These are phyloP conservation scores for Gouania willdenowi DNA, from an alignment of 2,797 vertebrate genomes.

Conservation along the genomic window DNA sequence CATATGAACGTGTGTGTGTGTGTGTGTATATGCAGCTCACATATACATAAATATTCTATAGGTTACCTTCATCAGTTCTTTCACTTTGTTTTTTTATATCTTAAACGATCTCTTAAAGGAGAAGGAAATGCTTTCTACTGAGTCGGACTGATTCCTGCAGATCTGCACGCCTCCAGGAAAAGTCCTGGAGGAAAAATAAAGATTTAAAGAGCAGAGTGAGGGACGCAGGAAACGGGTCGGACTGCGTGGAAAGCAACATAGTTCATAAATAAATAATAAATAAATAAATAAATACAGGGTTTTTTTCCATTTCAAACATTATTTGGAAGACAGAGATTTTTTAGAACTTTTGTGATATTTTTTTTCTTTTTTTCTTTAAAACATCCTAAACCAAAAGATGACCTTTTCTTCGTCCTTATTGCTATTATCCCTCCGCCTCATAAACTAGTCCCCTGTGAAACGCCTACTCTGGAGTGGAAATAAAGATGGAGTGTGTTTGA, in stretches of 20 bases:
- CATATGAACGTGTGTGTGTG: conserved; percentile 78
- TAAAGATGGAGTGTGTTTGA: conserved; percentile 24
- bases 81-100: conserved; percentile 56
- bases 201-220: no score
- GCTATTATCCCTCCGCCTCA: conserved; percentile 58
- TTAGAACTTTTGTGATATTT: conserved; percentile 74
- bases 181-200: no score
- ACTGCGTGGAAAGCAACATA: conserved; percentile 76
- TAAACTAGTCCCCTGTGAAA: conserved; percentile 28
- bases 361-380: conserved; percentile 57
- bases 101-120: conserved; percentile 71
- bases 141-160: conserved; percentile 51
- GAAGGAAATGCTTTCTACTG: conserved; percentile 74
- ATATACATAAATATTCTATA: conserved; percentile 80
- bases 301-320: conserved; percentile 71
- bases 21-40: conserved; percentile 72
- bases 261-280: conserved; percentile 72
- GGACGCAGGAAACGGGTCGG: conserved; percentile 36
- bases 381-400: conserved; percentile 71
- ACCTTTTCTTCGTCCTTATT: conserved; percentile 79
- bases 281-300: conserved; percentile 66
- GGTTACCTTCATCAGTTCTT: conserved; percentile 72
- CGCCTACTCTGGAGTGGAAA: conserved; percentile 8
- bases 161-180: no score
- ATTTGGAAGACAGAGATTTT: conserved; percentile 86